These are phyloP conservation scores for Apistogramma diplotaenia DNA, from an alignment of 2,113 vertebrate species.

Conservation along the genomic window DNA sequence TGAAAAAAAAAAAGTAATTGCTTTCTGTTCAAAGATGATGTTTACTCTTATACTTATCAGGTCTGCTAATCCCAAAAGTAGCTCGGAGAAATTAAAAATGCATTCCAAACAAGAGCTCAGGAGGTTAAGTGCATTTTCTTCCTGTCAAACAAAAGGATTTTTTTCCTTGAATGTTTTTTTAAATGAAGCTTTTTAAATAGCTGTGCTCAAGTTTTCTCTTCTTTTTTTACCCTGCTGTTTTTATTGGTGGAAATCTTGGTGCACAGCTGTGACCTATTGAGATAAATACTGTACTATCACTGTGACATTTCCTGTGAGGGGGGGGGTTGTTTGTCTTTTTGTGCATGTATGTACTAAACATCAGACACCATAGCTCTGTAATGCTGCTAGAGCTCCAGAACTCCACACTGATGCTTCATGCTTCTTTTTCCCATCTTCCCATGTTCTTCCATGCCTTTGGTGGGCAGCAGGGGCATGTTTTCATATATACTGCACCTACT, in stretches of 20 bases:
- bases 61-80: not conserved
- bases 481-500: not conserved
- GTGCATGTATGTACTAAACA: not conserved
- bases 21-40: not conserved
- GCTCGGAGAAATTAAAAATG: not conserved
- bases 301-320: not conserved
- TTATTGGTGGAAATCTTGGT: not conserved
- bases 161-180: not conserved
- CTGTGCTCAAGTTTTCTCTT: not conserved
- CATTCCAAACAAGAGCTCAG: not conserved
- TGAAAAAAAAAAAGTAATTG: not conserved
- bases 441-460: not conserved
- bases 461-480: not conserved
- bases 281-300: not conserved
- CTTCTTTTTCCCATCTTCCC: not conserved
- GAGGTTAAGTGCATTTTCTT: not conserved
- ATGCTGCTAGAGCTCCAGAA: not conserved
- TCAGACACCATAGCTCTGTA: not conserved
- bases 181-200: not conserved
- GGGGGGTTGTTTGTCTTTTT: not conserved
- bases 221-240: not conserved
- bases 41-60: not conserved
- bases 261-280: not conserved
- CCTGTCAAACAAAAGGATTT: not conserved
- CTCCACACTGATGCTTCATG: not conserved